phyloP scores from a whole-genome alignment of 2,888 invertebrate genomes.

The Hybos culiciformis region DNA sequence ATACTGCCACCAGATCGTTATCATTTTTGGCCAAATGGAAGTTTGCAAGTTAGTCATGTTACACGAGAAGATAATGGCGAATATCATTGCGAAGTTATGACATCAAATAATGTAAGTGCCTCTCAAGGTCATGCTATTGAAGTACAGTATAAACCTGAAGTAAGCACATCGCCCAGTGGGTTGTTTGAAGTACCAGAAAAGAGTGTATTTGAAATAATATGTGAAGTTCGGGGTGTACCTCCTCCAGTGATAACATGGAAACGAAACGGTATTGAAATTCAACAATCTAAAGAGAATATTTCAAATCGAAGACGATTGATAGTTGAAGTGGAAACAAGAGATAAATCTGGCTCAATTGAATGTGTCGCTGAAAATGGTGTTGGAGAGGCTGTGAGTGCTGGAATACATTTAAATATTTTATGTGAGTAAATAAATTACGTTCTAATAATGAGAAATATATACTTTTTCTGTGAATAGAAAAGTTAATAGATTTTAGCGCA shows the following conservation, averaged over 20 bases:
- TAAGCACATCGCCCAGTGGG: slow-evolving; percentile 54
- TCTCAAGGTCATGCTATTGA: slow-evolving; percentile 61
- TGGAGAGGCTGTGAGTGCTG: slow-evolving; percentile 53
- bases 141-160: slow-evolving; percentile 60
- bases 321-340: slow-evolving; percentile 39
- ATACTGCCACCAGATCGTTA: slow-evolving; percentile 42
- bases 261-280: slow-evolving; percentile 19
- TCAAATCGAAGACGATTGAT: slow-evolving; percentile 28
- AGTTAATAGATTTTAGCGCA: background rate
- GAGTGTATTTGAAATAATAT: slow-evolving; percentile 60
- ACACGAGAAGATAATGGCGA: slow-evolving; percentile 40
- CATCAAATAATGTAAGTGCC: slow-evolving; percentile 20
- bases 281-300: slow-evolving; percentile 15
- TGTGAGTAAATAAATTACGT: slow-evolving; percentile 40
- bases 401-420: slow-evolving; percentile 53
- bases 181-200: slow-evolving; percentile 58
- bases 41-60: slow-evolving; percentile 45
- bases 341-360: slow-evolving; percentile 56
- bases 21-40: slow-evolving; percentile 54
- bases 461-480: background rate
- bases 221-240: slow-evolving; percentile 57
- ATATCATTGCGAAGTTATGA: slow-evolving; percentile 41
- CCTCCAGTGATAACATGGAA: slow-evolving; percentile 60
- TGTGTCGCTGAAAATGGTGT: slow-evolving; percentile 62
- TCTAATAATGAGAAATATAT: background rate